Base-by-base conservation (phyloP, 2,888 invertebrate genomes). In the Philonicus albiceps region DNA sequence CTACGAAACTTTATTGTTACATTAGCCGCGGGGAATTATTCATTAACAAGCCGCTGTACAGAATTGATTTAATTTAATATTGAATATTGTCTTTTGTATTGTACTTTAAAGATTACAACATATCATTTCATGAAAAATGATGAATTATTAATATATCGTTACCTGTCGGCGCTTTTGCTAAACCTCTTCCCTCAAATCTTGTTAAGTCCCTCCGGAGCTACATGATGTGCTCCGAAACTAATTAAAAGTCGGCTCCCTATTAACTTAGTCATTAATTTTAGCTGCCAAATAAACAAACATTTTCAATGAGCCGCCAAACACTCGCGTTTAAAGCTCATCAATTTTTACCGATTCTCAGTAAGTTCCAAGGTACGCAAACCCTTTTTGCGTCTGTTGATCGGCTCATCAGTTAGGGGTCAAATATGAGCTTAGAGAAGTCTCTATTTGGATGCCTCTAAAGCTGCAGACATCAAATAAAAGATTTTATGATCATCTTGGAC, bases 211-310 rank as follows among this genome's bases (percentile, higher is more conserved):
- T 8, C 30, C 31, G 64, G 72, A 72, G 55, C 73, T 30, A 73
- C 73, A 73, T 43, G 72, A 84, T 40, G n/a, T n/a, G 55, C 40
- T 16, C 8, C 34, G 73, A 31, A 84, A 84, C 72, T 84, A 84
- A 84, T 84, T 84, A 84, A 84, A 84, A 84, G 84, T 73, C 84
- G 84, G 84, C 40, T 73, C 84, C 84, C 73, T 84, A 84, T 84
- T 84, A 84, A 84, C 84, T 84, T 72, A 22, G 72, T 84, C 84
- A 84, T 84, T 84, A 84, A 84, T 84, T 84, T 73, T 27, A 84
- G 73, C 84, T 84, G 84, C 84, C 84, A 84, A 84, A 84, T 84
- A 84, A 84, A 84, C 84, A 84, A 84, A 84, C 84, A 84, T 84
- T 84, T 84, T 84, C 84, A 84, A 84, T 84, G 73, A 84, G 84